Evolutionary conservation across 2,888 invertebrate genomes (phyloP).

Genomic region (Himalopsyche tibetana): DNA sequence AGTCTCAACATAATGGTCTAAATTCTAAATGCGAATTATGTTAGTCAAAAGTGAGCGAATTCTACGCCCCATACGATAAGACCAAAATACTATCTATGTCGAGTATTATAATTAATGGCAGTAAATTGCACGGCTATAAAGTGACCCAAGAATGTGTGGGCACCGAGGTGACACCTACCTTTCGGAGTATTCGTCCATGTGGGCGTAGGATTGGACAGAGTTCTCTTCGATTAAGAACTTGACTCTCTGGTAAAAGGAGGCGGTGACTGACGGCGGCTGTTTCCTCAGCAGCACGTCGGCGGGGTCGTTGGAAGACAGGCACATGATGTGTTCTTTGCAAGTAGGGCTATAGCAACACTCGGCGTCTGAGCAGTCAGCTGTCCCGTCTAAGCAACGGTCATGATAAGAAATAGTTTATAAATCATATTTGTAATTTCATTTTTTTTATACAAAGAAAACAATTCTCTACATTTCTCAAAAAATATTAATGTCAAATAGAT

Average conservation of each 20-base stretch:
- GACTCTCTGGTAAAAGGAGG: conserved; percentile 97
- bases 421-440: not conserved
- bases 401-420: not conserved
- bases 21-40: conserved; percentile 9
- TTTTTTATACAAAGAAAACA: too few relatives aligned
- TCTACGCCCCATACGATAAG: conserved; percentile 13
- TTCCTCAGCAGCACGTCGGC: conserved; percentile 96
- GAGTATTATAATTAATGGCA: not conserved
- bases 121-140: conserved; percentile 1
- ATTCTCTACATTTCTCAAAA: too few relatives aligned
- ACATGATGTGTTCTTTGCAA: conserved; percentile 95
- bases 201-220: conserved; percentile 98
- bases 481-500: too few relatives aligned
- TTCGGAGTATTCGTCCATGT: conserved; percentile 98
- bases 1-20: conserved; percentile 23
- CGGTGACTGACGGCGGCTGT: conserved; percentile 97
- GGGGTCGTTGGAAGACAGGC: conserved; percentile 96
- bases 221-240: conserved; percentile 99
- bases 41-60: conserved; percentile 12
- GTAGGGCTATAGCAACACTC: conserved; percentile 95
- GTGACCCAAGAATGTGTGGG: conserved; percentile 18
- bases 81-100: conserved; percentile 7
- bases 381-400: conserved; percentile 86
- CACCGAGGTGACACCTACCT: conserved; percentile 86
- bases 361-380: conserved; percentile 98